These are phyloP conservation scores for Erebia palarica DNA, from an alignment of 2,888 invertebrate species.

Conservation along the genomic window DNA sequence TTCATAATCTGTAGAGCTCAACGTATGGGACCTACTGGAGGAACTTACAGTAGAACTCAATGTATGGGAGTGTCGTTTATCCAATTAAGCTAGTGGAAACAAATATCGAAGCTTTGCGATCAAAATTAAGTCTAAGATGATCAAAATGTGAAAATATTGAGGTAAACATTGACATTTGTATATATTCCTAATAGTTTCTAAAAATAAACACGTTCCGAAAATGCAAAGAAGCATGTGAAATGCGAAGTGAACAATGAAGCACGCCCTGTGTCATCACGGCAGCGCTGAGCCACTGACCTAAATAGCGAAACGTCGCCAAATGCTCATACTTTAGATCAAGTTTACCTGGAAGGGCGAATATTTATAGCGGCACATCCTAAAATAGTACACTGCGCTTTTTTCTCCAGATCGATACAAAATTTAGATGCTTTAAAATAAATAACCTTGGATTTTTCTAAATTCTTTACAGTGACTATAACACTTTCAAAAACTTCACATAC, in stretches of 20 bases:
- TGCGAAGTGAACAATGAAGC: conserved; percentile 64
- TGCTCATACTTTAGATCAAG: conserved; percentile 54
- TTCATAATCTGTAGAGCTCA: no score
- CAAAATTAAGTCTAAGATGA: no score
- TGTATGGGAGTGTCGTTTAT: no score
- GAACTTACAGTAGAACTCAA: no score
- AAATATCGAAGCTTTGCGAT: no score
- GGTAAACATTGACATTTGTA: no score
- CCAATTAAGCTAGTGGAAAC: no score
- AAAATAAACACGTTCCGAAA: conserved; percentile 21
- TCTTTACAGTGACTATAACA: no score
- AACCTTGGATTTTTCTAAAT: no score
- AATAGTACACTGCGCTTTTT: conserved; percentile 5
- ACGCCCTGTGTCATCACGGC: conserved; percentile 60
- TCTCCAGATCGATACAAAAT: neutral
- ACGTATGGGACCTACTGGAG: no score
- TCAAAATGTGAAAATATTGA: no score
- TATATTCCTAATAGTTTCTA: neutral
- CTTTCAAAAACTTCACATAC: no score
- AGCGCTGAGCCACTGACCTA: conserved; percentile 72
- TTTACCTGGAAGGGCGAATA: conserved; percentile 35
- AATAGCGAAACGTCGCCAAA: conserved; percentile 71
- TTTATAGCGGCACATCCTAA: conserved; percentile 9
- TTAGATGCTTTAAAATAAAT: neutral
- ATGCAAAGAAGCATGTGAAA: conserved; percentile 49